Percentiles rank a stretch among this genome's conserved stretches.
phyloP scores from a whole-genome alignment of 2,888 invertebrate species.

The Pristionchus exspectatus region DNA sequence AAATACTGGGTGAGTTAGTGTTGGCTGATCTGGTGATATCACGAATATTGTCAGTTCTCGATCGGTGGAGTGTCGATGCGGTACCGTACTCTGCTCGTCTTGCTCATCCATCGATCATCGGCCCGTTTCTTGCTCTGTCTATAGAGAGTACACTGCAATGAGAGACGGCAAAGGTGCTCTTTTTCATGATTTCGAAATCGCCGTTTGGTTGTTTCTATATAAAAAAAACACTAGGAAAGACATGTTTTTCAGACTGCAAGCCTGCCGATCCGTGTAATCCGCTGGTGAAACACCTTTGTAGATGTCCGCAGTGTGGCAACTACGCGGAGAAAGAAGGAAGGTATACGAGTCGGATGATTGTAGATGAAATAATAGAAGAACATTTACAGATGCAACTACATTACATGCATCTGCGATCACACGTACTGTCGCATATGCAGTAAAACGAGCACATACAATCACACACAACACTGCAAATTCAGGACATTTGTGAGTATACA shows the following conservation, averaged over 20 bases:
- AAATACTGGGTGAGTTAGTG: not conserved
- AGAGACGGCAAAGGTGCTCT: not conserved
- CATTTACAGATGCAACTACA: not conserved
- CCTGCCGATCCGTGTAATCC: not conserved
- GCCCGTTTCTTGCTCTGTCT: not conserved
- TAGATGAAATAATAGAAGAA: not conserved
- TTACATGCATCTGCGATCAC: not conserved
- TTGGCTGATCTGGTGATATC: not conserved
- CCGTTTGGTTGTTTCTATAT: too few relatives aligned
- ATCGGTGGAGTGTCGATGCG: not conserved
- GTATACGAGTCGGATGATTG: too few relatives aligned
- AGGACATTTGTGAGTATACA: not conserved
- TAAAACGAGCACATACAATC: not conserved
- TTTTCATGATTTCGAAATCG: not conserved
- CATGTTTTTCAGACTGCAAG: too few relatives aligned
- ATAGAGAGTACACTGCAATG: not conserved
- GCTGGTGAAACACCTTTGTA: not conserved
- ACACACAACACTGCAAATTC: not conserved
- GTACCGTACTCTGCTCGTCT: not conserved
- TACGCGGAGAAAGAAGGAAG: not conserved
- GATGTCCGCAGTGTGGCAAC: not conserved
- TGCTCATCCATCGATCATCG: not conserved
- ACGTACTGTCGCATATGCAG: not conserved
- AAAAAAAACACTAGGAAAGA: too few relatives aligned
- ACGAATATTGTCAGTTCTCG: not conserved